Evolutionary conservation across 2,888 invertebrate genomes (phyloP).

Genomic region (Lasius fuliginosus): DNA sequence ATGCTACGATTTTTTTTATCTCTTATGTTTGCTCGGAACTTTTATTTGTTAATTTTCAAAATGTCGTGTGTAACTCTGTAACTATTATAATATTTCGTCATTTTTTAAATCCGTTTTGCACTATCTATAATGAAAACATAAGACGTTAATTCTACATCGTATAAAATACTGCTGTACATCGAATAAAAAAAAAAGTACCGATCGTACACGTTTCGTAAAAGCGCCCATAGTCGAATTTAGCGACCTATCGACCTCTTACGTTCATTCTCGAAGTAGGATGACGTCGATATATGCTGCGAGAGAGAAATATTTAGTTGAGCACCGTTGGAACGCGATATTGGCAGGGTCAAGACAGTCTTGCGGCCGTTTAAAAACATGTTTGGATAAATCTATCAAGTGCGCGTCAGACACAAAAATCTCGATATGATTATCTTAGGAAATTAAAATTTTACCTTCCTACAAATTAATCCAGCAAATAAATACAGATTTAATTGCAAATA

Average conservation of each 20-base stretch:
- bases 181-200: slow-evolving; percentile 49
- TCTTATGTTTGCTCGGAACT: neutral
- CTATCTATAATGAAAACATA: neutral
- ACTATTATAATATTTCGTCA: neutral
- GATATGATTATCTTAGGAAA: neutral
- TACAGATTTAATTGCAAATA: neutral
- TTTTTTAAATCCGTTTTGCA: neutral
- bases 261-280: slow-evolving; percentile 56
- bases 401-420: neutral
- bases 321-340: slow-evolving; percentile 26
- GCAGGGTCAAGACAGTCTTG: slow-evolving; percentile 39
- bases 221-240: slow-evolving; percentile 67
- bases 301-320: slow-evolving; percentile 54
- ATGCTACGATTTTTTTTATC: neutral
- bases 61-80: neutral
- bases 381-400: neutral
- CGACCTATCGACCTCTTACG: slow-evolving; percentile 73
- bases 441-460: neutral
- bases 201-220: slow-evolving; percentile 71
- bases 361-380: slow-evolving; percentile 30
- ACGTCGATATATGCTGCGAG: slow-evolving; percentile 48
- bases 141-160: neutral
- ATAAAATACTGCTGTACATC: slow-evolving; percentile 19
- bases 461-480: neutral
- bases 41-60: neutral